Evolutionary conservation across 2,797 vertebrate species (phyloP).

Genomic region (Notamacropus eugenii): DNA sequence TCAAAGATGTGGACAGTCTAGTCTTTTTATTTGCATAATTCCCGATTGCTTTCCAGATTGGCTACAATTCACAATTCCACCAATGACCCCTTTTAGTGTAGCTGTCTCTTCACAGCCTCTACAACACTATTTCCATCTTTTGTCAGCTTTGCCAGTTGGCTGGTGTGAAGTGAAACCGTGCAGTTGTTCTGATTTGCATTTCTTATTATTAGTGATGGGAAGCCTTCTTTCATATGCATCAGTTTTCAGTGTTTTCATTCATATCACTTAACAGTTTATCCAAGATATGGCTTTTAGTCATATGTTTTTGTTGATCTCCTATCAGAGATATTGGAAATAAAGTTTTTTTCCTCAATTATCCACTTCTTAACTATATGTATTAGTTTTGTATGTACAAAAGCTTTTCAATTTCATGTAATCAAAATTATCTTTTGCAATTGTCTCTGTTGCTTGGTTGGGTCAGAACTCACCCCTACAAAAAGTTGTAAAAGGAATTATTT

Average conservation of each 20-base stretch:
- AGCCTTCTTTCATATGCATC: not conserved
- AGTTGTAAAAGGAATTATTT: not conserved
- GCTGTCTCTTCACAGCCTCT: not conserved
- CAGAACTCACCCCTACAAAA: not conserved
- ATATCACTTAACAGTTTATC: not conserved
- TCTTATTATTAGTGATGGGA: not conserved
- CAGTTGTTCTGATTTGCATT: not conserved
- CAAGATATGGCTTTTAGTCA: not conserved
- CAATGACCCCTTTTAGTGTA: not conserved
- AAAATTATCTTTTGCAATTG: not conserved
- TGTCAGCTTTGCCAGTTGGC: not conserved
- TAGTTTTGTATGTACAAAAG: not conserved
- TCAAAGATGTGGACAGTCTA: not conserved
- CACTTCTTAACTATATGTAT: not conserved
- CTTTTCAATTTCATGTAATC: not conserved
- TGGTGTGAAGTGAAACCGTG: not conserved
- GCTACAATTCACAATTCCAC: not conserved
- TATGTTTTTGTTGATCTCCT: not conserved
- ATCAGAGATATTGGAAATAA: not conserved
- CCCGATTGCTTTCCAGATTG: not conserved
- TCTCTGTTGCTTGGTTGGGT: not conserved
- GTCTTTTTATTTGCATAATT: not conserved
- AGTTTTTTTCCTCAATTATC: not conserved
- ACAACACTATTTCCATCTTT: not conserved
- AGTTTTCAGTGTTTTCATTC: not conserved